phyloP scores from a whole-genome alignment of 2,888 invertebrate genomes.

The Cistogaster globosa region DNA sequence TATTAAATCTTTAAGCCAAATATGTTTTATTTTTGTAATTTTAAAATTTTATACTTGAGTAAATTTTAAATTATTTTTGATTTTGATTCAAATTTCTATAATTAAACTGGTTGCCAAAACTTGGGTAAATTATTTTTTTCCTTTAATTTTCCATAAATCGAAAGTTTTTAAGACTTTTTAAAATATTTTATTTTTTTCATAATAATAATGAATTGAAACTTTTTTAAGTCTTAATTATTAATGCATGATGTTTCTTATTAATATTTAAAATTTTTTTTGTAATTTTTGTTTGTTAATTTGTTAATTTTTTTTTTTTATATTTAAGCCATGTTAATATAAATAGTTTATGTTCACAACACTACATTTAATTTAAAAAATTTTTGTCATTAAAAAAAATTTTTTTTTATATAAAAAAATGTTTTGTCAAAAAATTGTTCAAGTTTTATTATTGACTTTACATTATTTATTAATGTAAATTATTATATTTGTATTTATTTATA shows the following conservation, averaged over 20 bases:
- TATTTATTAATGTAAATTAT: constrained; percentile 20
- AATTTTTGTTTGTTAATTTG: constrained; percentile 49
- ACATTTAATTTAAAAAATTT: constrained; percentile 75
- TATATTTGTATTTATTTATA: background rate
- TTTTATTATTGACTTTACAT: constrained; percentile 28
- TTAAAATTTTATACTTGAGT: constrained; percentile 45
- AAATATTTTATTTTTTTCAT: background rate
- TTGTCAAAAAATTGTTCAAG: constrained; percentile 31
- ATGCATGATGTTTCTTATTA: constrained; percentile 33
- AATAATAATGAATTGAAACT: constrained; percentile 48
- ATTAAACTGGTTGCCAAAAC: constrained; percentile 60
- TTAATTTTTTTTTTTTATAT: constrained; percentile 38
- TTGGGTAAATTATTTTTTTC: constrained; percentile 30
- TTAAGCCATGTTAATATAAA: constrained; percentile 69
- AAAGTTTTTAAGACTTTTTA: constrained; percentile 2
- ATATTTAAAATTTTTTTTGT: constrained; percentile 26
- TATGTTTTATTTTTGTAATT: constrained; percentile 8
- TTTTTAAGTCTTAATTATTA: constrained; percentile 47
- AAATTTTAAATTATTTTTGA: constrained; percentile 63
- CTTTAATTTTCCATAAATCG: background rate
- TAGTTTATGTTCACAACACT: constrained; percentile 78
- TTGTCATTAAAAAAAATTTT: constrained; percentile 4
- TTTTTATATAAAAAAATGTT: background rate
- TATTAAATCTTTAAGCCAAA: constrained; percentile 41
- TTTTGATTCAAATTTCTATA: constrained; percentile 56